phyloP scores from a whole-genome alignment of 2,888 invertebrate species.

The Sinhomidia bicolor region DNA sequence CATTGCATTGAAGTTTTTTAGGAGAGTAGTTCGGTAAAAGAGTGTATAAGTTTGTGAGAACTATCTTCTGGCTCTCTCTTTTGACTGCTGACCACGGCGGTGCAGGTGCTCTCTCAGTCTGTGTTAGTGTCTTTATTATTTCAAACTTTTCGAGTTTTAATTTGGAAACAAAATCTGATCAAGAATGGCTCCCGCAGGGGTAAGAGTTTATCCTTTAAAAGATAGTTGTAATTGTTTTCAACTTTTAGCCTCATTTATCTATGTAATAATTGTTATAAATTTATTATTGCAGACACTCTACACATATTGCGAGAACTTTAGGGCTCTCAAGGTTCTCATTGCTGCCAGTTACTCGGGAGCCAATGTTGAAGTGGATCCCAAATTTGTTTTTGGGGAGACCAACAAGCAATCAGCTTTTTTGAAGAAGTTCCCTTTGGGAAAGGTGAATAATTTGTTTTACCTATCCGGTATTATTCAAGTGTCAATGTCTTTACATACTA shows the following conservation, averaged over 20 bases:
- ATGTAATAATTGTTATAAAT: too few relatives aligned
- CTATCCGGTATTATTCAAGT: too few relatives aligned
- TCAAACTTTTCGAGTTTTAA: constrained; percentile 14
- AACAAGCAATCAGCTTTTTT: constrained; percentile 93
- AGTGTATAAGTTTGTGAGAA: constrained; percentile 41
- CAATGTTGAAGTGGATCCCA: constrained; percentile 90
- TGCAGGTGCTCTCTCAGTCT: constrained; percentile 71
- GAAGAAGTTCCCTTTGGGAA: constrained; percentile 98
- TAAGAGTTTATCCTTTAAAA: constrained; percentile 58
- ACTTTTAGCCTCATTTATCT: too few relatives aligned
- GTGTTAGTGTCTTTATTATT: constrained; percentile 44
- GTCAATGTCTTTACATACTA: too few relatives aligned
- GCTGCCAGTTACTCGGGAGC: constrained; percentile 98
- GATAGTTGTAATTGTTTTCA: too few relatives aligned
- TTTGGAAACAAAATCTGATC: background rate
- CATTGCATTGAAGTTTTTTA: background rate
- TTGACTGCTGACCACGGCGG: constrained; percentile 68
- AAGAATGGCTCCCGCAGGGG: constrained; percentile 77
- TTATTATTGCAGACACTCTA: constrained; percentile 92
- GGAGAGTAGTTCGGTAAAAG: background rate
- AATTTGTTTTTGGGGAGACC: constrained; percentile 96
- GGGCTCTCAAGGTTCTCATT: constrained; percentile 98
- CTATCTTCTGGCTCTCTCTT: constrained; percentile 62
- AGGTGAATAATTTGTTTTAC: constrained; percentile 86
- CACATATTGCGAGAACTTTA: constrained; percentile 99